Evolutionary conservation across 1,140 invertebrate species (phyloP), one percentile per base, ranked within the genome.

Genomic region (Orius insidiosus): DNA sequence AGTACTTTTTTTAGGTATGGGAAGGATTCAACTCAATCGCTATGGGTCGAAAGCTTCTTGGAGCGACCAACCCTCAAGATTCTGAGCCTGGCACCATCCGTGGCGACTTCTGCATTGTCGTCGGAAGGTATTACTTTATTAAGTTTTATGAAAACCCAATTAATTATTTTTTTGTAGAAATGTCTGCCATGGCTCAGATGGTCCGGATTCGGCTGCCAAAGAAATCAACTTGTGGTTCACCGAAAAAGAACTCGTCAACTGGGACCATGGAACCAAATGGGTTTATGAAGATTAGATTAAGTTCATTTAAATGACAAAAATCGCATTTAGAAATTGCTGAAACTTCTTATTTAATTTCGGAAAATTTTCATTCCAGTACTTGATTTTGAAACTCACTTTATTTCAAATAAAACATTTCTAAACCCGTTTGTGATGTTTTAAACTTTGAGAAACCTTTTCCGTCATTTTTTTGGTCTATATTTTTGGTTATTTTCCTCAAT

Each of bases 141-240:
- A 39, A 1, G 5, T 45, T 36, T 45, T 4, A 11, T 35, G 5
- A 35, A 39, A 45, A 9, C 15, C 19, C 10, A 9, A 3, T 15
- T 48, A 39, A 46, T 24, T 36, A 50, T 44, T 30, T 35, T 16
- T 54, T 54, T 59, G 10, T 54, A 83, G 90, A 52, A 98, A 97
- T 64, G 89, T 96, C 48, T 79, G 87, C 52, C 93, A 97, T 60
- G 93, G 93, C 11, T 96, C 90, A 11, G 94, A 98, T 63, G 74
- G 84, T 37, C 89, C 98, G 11, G 90, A 96, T 55, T 89, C 86
- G 13, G 95, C 94, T 11, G 80, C 94, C 5, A 90, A 88, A 56
- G 95, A 98, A 71, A 97, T 98, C 54, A 72, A 65, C 38, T 68
- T 98, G 33, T 99, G 95, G 95, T 99, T 98, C 63, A 80, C 75